Conservation (phyloP, 1,140 invertebrate species). For the Neodiprion virginianus region DNA sequence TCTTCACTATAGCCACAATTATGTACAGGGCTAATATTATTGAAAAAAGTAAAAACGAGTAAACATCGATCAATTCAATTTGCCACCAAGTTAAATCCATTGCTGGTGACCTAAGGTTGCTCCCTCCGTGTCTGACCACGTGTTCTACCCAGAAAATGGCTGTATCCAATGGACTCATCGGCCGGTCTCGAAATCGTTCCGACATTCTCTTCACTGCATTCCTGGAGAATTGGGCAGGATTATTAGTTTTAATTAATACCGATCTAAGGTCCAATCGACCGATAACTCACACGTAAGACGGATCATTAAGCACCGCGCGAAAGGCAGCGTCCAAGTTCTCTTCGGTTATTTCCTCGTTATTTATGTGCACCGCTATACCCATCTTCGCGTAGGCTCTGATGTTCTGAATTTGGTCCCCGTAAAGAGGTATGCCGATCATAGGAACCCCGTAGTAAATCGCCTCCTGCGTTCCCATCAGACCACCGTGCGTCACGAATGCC, state of each 20-base stretch:
- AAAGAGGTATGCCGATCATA: slow-evolving; percentile 59
- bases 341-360: slow-evolving; percentile 38
- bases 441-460: slow-evolving; percentile 57
- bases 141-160: slow-evolving; percentile 67
- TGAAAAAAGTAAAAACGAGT: slow-evolving; percentile 29
- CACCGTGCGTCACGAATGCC: slow-evolving; percentile 64
- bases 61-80: slow-evolving; percentile 45
- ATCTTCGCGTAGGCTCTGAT: slow-evolving; percentile 25
- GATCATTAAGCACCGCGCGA: slow-evolving; percentile 42
- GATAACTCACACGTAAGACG: slow-evolving; percentile 42
- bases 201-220: slow-evolving; percentile 49
- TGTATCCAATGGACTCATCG: slow-evolving; percentile 58
- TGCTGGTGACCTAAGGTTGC: slow-evolving; percentile 35
- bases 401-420: slow-evolving; percentile 60
- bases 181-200: slow-evolving; percentile 52
- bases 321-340: slow-evolving; percentile 43
- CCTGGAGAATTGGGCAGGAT: background rate
- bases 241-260: background rate
- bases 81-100: slow-evolving; percentile 42
- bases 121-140: slow-evolving; percentile 57
- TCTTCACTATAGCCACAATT: background rate
- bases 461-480: slow-evolving; percentile 58
- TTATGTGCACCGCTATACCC: slow-evolving; percentile 35
- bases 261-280: background rate
- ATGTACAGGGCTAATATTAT: background rate